phyloP scores from a whole-genome alignment of 2,797 vertebrate species.

The Amblyopsis hoosieri region DNA sequence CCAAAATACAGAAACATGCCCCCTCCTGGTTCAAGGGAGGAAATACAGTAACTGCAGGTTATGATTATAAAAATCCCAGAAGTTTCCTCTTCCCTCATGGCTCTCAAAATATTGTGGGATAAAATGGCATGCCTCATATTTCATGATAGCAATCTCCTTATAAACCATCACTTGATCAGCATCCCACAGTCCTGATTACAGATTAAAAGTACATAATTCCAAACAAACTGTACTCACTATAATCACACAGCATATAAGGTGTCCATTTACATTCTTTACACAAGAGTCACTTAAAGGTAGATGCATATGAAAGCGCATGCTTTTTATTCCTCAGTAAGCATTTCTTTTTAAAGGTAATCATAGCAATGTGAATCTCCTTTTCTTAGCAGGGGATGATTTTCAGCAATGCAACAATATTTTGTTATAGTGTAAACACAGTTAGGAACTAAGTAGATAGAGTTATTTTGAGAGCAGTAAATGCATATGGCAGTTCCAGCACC shows the following conservation, averaged over 20 bases:
- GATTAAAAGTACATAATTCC: too few relatives aligned
- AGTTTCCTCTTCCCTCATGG: too few relatives aligned
- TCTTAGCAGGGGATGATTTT: constrained; percentile 36
- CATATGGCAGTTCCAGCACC: too few relatives aligned
- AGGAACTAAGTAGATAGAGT: constrained; percentile 17
- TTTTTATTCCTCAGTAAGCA: constrained; percentile 5
- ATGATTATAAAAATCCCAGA: too few relatives aligned
- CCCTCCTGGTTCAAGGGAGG: background rate
- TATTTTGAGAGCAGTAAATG: background rate
- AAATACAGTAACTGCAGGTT: background rate
- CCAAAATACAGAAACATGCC: background rate
- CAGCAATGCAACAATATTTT: background rate
- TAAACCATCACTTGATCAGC: background rate
- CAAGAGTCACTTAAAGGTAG: constrained; percentile 13
- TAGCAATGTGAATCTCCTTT: constrained; percentile 30
- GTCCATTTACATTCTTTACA: background rate
- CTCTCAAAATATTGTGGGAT: too few relatives aligned
- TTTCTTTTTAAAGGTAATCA: constrained; percentile 16
- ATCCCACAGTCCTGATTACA: too few relatives aligned
- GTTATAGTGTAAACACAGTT: constrained; percentile 30
- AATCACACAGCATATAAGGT: too few relatives aligned
- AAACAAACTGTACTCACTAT: too few relatives aligned
- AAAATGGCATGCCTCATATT: background rate
- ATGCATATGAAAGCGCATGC: constrained; percentile 17
- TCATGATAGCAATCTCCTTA: background rate